These are phyloP conservation scores for Aphis craccivora DNA, from an alignment of 1,140 invertebrate genomes.

Conservation along the genomic window DNA sequence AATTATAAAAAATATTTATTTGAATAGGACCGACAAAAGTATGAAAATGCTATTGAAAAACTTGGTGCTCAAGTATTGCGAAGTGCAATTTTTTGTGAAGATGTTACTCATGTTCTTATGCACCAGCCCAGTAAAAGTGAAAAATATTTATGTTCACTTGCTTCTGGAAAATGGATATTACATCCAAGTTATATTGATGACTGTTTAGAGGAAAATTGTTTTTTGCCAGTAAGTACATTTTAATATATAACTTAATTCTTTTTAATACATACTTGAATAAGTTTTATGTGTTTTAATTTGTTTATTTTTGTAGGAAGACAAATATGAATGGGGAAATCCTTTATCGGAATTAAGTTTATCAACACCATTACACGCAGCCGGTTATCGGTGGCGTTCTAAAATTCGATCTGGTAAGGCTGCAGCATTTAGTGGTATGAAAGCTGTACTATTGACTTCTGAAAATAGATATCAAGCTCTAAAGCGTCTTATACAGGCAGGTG, in stretches of 20 bases:
- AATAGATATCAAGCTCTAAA: constrained; percentile 37
- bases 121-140: constrained; percentile 79
- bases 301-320: constrained; percentile 71
- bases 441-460: constrained; percentile 67
- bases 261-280: background rate
- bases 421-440: constrained; percentile 74
- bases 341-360: constrained; percentile 64
- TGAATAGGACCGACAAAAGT: constrained; percentile 43
- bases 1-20: background rate
- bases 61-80: constrained; percentile 49
- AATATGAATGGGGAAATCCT: constrained; percentile 80
- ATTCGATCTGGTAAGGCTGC: constrained; percentile 63
- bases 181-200: constrained; percentile 79
- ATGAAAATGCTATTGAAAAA: constrained; percentile 52
- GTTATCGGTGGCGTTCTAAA: constrained; percentile 72
- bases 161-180: constrained; percentile 86
- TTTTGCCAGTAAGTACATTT: constrained; percentile 71
- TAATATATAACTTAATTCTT: constrained; percentile 19
- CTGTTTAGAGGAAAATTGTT: constrained; percentile 70
- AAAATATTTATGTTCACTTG: constrained; percentile 83
- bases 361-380: constrained; percentile 69
- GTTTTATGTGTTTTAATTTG: constrained; percentile 44
- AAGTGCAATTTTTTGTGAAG: constrained; percentile 14
- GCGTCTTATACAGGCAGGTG: constrained; percentile 56
- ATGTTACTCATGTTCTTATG: constrained; percentile 81